Evolutionary conservation across 2,797 vertebrate species (phyloP).

Genomic region (Tympanoctomys barrerae): DNA sequence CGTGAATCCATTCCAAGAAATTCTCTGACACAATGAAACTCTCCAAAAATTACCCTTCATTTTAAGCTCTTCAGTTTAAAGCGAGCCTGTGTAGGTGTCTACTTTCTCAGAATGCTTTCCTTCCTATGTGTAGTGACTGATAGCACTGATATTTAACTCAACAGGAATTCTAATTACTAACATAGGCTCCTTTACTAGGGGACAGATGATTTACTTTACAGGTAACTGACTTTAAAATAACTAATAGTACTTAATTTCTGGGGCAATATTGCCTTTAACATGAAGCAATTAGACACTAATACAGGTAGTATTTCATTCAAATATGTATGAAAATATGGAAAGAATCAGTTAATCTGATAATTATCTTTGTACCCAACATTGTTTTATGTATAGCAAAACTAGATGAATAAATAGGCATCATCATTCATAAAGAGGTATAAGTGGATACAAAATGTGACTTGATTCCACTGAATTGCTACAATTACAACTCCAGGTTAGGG

Average conservation of each 20-base stretch:
- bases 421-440: not conserved
- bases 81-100: constrained; percentile 14
- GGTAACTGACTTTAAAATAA: constrained; percentile 60
- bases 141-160: constrained; percentile 31
- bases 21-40: not conserved
- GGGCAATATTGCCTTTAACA: constrained; percentile 26
- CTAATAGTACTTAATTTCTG: not conserved
- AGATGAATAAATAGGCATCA: not conserved
- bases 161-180: constrained; percentile 11
- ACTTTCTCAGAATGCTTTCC: not conserved
- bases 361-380: constrained; percentile 16
- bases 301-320: constrained; percentile 74
- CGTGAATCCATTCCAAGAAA: constrained; percentile 32
- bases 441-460: not conserved
- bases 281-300: constrained; percentile 43
- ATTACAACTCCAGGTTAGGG: constrained; percentile 32
- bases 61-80: constrained; percentile 54
- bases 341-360: constrained; percentile 58
- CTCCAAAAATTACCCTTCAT: constrained; percentile 6
- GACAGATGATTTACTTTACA: not conserved
- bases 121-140: not conserved
- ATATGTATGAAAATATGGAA: constrained; percentile 65
- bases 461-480: not conserved
- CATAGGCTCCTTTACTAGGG: not conserved
- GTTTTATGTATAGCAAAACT: constrained; percentile 35